Percentiles rank a stretch among this genome's conserved stretches.
phyloP scores from a whole-genome alignment of 1,140 invertebrate genomes.

The Yoshiicerus persimilis region DNA sequence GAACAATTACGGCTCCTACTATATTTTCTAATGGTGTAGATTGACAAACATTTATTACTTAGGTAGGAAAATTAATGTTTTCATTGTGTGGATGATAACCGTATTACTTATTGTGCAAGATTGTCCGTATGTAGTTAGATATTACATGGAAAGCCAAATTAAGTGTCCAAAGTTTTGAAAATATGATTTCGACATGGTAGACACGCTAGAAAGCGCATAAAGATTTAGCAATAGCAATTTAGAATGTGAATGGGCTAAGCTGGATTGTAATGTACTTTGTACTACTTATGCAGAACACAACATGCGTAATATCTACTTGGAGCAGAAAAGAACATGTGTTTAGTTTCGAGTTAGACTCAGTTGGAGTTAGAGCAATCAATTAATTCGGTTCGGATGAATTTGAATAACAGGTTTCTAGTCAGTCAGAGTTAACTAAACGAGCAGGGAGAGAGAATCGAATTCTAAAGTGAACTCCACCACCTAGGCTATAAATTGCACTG shows the following conservation, averaged over 20 bases:
- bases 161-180: not conserved
- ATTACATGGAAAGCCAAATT: not conserved
- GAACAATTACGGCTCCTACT: not conserved
- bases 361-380: conserved; percentile 22
- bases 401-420: conserved; percentile 21
- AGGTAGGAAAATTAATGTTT: not conserved
- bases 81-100: not conserved
- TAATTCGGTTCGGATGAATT: conserved; percentile 19
- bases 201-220: not conserved
- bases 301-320: not conserved
- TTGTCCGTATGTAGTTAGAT: not conserved
- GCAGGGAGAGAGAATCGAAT: not conserved
- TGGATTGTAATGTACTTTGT: not conserved
- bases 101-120: not conserved
- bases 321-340: not conserved
- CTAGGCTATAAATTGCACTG: conserved; percentile 11
- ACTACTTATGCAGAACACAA: not conserved
- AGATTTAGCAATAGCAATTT: not conserved
- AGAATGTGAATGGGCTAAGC: not conserved
- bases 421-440: conserved; percentile 1
- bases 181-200: not conserved
- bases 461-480: not conserved
- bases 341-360: not conserved
- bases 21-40: not conserved
- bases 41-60: too few relatives aligned